These are phyloP conservation scores for Quiscalus mexicanus DNA, from an alignment of 2,113 vertebrate genomes.

Conservation along the genomic window DNA sequence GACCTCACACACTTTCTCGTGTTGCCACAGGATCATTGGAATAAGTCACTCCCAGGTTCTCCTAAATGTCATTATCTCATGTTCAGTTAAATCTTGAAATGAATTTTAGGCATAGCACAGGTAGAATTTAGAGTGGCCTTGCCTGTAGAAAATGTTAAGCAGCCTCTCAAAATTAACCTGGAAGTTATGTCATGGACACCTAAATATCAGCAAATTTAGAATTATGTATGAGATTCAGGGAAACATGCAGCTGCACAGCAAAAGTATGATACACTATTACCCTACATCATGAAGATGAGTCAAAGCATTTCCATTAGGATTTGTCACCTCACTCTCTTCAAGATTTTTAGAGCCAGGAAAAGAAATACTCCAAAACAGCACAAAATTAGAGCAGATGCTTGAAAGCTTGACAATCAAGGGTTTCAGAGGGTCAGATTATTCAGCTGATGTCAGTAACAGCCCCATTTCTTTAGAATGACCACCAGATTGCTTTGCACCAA, in stretches of 20 bases:
- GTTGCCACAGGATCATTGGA: not conserved
- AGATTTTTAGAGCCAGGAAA: not conserved
- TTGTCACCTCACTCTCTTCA: not conserved
- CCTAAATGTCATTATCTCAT: not conserved
- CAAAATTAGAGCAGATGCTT: not conserved
- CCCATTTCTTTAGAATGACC: not conserved
- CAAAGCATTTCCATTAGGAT: not conserved
- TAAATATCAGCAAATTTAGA: not conserved
- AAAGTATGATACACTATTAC: fast-evolving
- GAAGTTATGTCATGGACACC: not conserved
- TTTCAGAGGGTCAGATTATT: not conserved
- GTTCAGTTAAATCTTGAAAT: not conserved
- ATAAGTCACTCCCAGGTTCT: not conserved
- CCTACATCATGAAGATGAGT: not conserved
- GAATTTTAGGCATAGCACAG: not conserved
- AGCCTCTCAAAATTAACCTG: not conserved
- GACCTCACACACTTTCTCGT: not conserved
- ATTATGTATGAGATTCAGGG: fast-evolving
- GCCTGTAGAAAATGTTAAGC: not conserved
- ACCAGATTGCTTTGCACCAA: not conserved
- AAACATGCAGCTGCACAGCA: not conserved
- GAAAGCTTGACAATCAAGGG: not conserved
- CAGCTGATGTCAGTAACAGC: not conserved
- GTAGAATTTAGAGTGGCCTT: not conserved
- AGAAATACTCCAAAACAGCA: not conserved